A percentile compares a stretch with the other conserved stretches of the same genome.
phyloP scores from a whole-genome alignment of 2,113 vertebrate species.

The Mus spicilegus region DNA sequence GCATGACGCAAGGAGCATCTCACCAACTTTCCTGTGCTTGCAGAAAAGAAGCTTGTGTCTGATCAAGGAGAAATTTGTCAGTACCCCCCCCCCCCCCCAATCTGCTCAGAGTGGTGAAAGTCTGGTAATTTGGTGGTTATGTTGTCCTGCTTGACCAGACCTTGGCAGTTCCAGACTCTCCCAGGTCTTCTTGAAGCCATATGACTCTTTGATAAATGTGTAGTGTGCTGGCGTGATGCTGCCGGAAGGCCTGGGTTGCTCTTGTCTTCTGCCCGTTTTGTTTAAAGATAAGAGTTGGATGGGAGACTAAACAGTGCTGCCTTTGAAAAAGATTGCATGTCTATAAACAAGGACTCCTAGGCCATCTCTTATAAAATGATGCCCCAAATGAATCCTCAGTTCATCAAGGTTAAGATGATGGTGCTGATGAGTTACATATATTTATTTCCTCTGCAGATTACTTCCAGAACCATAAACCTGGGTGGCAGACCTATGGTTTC shows the following conservation, averaged over 20 bases:
- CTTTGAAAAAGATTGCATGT: neutral
- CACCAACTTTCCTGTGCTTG: neutral
- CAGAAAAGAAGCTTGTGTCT: neutral
- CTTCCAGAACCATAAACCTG: neutral
- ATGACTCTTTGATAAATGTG: neutral
- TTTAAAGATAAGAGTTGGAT: slow-evolving; percentile 36
- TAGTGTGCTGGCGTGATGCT: neutral
- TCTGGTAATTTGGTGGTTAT: neutral
- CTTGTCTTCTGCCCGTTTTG: neutral
- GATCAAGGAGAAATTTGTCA: slow-evolving; percentile 16
- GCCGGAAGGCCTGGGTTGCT: neutral
- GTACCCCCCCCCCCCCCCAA: no score
- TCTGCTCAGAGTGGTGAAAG: neutral
- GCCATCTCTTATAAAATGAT: no score
- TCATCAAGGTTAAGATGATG: no score
- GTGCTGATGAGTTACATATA: no score
- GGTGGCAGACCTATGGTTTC: neutral
- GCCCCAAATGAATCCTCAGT: no score
- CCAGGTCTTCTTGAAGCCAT: neutral
- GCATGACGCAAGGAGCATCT: slow-evolving; percentile 13
- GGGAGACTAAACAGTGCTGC: neutral
- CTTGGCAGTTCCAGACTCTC: neutral
- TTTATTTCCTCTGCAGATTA: neutral
- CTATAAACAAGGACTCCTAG: no score
- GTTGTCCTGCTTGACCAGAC: neutral